phyloP scores from a whole-genome alignment of 2,797 vertebrate species.

The Petrocephalus sullivani region DNA sequence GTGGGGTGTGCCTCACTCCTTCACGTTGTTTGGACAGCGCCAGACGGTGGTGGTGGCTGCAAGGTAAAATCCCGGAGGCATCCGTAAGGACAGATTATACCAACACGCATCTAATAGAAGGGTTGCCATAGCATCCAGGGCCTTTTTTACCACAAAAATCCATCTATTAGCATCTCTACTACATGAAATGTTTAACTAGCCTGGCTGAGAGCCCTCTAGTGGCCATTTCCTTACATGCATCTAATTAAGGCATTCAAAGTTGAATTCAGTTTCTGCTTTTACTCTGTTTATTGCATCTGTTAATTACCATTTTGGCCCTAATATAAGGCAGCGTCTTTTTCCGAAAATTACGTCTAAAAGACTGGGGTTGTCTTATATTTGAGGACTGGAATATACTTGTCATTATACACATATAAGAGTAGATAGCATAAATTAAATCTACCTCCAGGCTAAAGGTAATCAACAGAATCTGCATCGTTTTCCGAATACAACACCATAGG shows the following conservation, averaged over 20 bases:
- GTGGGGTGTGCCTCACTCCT: conserved; percentile 91
- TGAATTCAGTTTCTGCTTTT: not conserved
- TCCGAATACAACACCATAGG: not conserved
- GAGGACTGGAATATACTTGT: not conserved
- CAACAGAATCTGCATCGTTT: not conserved
- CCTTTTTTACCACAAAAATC: not conserved
- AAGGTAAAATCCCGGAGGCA: conserved; percentile 62
- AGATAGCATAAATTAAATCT: not conserved
- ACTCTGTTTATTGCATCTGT: not conserved
- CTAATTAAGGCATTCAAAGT: not conserved
- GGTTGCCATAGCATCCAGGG: not conserved
- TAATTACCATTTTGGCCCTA: not conserved
- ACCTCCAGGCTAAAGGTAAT: not conserved
- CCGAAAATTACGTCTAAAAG: not conserved
- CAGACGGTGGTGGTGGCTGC: conserved; percentile 90
- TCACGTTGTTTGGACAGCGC: conserved; percentile 81
- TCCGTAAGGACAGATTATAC: not conserved
- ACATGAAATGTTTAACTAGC: conserved; percentile 27
- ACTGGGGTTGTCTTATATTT: not conserved
- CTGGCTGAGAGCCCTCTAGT: not conserved
- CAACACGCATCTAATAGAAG: not conserved
- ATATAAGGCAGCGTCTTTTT: not conserved
- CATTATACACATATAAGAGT: not conserved
- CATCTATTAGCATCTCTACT: not conserved
- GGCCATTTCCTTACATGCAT: not conserved